A percentile compares a stretch with the other conserved stretches of the same genome.
Conservation (phyloP, 2,888 invertebrate species). For the Lycocerus yunnanus region DNA sequence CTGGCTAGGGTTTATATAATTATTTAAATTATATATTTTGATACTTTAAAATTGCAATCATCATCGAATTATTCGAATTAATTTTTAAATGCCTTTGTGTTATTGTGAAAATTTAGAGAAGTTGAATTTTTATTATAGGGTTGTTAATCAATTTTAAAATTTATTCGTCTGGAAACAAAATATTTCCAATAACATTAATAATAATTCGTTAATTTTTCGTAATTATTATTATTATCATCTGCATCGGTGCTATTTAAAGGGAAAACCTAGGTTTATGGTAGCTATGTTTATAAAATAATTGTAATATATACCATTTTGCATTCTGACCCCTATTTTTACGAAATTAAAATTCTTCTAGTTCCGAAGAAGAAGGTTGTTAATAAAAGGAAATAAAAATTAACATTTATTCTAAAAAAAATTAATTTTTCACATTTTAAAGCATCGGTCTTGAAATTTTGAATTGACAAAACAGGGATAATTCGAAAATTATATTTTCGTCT, state of each 20-base stretch:
- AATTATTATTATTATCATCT: background rate
- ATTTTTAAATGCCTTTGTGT: slow-evolving; percentile 40
- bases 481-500: background rate
- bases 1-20: slow-evolving; percentile 43
- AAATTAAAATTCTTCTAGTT: background rate
- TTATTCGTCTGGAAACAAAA: slow-evolving; percentile 19
- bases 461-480: background rate
- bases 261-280: background rate
- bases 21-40: slow-evolving; percentile 51
- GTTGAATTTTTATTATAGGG: slow-evolving; percentile 26
- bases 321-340: background rate
- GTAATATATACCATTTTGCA: background rate
- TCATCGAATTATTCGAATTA: slow-evolving; percentile 47
- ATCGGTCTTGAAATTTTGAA: background rate
- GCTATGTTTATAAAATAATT: background rate
- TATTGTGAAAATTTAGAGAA: slow-evolving; percentile 20
- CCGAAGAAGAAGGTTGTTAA: background rate
- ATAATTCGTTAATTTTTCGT: background rate
- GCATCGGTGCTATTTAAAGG: background rate
- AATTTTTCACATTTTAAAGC: background rate
- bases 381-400: background rate
- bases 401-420: background rate
- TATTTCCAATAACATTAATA: background rate
- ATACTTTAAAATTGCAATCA: slow-evolving; percentile 40
- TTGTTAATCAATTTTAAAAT: slow-evolving; percentile 19